phyloP scores from a whole-genome alignment of 1,140 invertebrate genomes.

The Choristoneura fumiferana region DNA sequence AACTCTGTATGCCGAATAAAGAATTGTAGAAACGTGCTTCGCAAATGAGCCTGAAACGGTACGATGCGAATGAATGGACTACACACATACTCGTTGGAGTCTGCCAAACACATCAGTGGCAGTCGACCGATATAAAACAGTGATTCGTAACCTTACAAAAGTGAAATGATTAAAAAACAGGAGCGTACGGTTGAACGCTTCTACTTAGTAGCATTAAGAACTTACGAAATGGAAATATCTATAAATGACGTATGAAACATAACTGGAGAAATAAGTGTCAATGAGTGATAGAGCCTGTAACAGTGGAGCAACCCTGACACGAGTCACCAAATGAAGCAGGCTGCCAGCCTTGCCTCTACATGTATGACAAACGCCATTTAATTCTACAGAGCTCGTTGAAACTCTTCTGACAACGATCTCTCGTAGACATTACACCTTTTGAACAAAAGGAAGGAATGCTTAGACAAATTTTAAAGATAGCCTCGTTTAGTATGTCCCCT shows the following conservation, averaged over 20 bases:
- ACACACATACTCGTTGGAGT: slow-evolving; percentile 1
- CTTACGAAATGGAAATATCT: too few relatives aligned
- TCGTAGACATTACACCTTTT: background rate
- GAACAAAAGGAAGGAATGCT: background rate
- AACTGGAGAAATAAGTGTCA: too few relatives aligned
- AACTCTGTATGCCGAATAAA: slow-evolving; percentile 39
- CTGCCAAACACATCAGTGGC: background rate
- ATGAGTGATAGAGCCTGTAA: slow-evolving; percentile 28
- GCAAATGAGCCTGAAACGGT: slow-evolving; percentile 36
- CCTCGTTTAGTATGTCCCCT: background rate
- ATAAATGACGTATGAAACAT: too few relatives aligned
- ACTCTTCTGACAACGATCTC: background rate
- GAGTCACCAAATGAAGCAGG: slow-evolving; percentile 73
- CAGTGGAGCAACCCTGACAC: slow-evolving; percentile 69
- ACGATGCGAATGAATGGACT: slow-evolving; percentile 46
- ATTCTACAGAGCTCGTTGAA: background rate
- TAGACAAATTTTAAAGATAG: background rate
- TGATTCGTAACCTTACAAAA: background rate
- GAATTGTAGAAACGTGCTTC: slow-evolving; percentile 31
- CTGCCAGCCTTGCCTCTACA: slow-evolving; percentile 69
- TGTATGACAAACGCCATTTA: slow-evolving; percentile 48
- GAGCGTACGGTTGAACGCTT: too few relatives aligned
- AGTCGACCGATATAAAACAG: background rate
- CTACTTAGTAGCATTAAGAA: too few relatives aligned
- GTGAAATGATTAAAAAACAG: too few relatives aligned